These are phyloP conservation scores for Philaenus spumarius DNA, from an alignment of 1,140 invertebrate species.

Conservation along the genomic window DNA sequence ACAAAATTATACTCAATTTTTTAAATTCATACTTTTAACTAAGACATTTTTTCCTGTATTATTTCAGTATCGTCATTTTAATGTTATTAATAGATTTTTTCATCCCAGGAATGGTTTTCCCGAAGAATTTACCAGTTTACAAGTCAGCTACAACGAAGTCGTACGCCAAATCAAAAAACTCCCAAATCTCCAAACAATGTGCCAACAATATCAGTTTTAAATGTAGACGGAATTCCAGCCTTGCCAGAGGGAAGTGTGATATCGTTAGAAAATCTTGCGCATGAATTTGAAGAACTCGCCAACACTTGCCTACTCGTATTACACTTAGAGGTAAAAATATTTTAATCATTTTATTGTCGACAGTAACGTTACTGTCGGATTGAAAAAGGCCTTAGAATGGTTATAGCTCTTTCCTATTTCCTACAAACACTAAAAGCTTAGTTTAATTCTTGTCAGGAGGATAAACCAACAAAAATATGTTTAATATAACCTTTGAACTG, in stretches of 20 bases:
- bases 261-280: slow-evolving; percentile 48
- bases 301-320: slow-evolving; percentile 86
- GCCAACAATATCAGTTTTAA: slow-evolving; percentile 9
- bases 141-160: slow-evolving; percentile 32
- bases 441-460: too few species aligned
- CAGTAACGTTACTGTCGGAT: too few species aligned
- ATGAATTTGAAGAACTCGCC: slow-evolving; percentile 80
- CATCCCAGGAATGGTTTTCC: slow-evolving; percentile 60
- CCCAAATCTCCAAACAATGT: background rate
- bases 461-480: too few species aligned
- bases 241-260: slow-evolving; percentile 15
- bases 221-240: slow-evolving; percentile 4
- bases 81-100: slow-evolving; percentile 11
- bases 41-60: background rate
- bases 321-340: slow-evolving; percentile 79
- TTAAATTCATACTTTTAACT: too few species aligned
- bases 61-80: slow-evolving; percentile 2
- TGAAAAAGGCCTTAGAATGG: too few species aligned
- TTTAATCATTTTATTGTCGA: too few species aligned
- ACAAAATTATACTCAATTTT: too few species aligned
- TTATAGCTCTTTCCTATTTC: too few species aligned
- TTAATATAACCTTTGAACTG: too few species aligned
- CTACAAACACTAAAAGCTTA: too few species aligned
- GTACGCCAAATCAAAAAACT: background rate
- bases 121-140: slow-evolving; percentile 42